These are phyloP conservation scores for Echiichthys vipera DNA, from an alignment of 2,797 vertebrate species.

Conservation along the genomic window DNA sequence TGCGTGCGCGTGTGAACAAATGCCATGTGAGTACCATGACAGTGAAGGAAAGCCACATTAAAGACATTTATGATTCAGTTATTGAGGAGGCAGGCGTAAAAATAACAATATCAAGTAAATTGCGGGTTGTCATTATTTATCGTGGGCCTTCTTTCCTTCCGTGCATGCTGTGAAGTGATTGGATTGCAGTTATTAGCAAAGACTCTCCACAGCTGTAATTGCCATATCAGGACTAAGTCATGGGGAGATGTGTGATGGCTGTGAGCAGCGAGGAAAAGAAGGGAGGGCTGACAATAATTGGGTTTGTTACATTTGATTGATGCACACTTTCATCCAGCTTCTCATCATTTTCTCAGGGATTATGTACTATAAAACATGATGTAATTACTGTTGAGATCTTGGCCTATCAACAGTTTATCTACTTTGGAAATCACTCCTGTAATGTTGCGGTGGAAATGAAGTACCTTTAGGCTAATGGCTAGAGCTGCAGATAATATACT, in stretches of 20 bases:
- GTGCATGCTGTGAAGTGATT: slow-evolving; percentile 71
- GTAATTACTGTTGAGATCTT: slow-evolving; percentile 78
- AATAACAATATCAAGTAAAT: slow-evolving; percentile 77
- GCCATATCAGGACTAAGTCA: slow-evolving; percentile 77
- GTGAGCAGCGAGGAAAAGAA: slow-evolving; percentile 61
- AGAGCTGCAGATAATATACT: slow-evolving; percentile 52
- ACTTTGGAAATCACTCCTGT: slow-evolving; percentile 62
- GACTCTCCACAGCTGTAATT: slow-evolving; percentile 78
- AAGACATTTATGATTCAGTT: slow-evolving; percentile 57
- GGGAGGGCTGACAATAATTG: slow-evolving; percentile 78
- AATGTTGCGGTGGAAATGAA: slow-evolving; percentile 54
- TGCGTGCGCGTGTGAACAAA: neutral
- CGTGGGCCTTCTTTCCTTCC: slow-evolving; percentile 57
- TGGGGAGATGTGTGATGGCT: slow-evolving; percentile 71
- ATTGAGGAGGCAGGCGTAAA: slow-evolving; percentile 55
- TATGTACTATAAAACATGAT: slow-evolving; percentile 81
- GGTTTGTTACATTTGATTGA: slow-evolving; percentile 82
- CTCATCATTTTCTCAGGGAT: slow-evolving; percentile 76
- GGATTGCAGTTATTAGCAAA: slow-evolving; percentile 82
- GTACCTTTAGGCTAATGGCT: slow-evolving; percentile 63
- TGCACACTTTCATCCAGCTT: slow-evolving; percentile 74
- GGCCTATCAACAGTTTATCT: slow-evolving; percentile 77
- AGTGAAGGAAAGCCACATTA: slow-evolving; percentile 29
- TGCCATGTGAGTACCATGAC: neutral
- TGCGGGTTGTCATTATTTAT: slow-evolving; percentile 77